phyloP scores from a whole-genome alignment of 2,113 vertebrate species.

The Aegypius monachus region DNA sequence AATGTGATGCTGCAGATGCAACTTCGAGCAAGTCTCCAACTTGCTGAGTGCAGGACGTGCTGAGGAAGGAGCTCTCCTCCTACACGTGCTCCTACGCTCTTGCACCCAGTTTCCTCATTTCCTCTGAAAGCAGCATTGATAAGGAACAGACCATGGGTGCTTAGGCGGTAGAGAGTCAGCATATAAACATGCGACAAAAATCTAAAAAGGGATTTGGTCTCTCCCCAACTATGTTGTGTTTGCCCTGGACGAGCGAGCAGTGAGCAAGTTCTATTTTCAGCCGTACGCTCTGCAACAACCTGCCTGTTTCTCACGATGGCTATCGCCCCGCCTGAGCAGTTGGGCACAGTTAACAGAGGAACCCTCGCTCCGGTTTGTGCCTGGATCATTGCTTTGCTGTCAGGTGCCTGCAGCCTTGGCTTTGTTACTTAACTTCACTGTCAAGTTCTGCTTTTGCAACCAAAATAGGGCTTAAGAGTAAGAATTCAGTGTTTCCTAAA shows the following conservation, averaged over 20 bases:
- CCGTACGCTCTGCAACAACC: rapidly evolving
- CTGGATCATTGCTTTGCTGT: background rate
- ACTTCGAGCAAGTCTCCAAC: background rate
- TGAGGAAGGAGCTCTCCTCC: background rate
- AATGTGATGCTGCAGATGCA: background rate
- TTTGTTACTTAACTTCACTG: background rate
- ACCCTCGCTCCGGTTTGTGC: background rate
- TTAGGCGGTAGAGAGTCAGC: background rate
- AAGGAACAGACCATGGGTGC: background rate
- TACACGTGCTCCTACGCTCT: background rate
- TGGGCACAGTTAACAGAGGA: background rate
- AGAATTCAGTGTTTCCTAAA: background rate
- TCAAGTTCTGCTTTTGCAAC: background rate
- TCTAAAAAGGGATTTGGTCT: background rate
- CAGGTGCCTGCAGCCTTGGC: background rate
- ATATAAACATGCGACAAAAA: background rate
- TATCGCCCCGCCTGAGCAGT: rapidly evolving
- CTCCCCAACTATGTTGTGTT: background rate
- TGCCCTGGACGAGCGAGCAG: background rate
- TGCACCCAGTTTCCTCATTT: background rate
- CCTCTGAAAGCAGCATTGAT: background rate
- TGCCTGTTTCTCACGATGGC: rapidly evolving
- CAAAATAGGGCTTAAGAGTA: background rate
- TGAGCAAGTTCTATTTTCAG: background rate
- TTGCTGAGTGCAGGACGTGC: background rate